A percentile compares a stretch with the other conserved stretches of the same genome.
Conservation (phyloP, 1,140 invertebrate genomes). For the Papilio machaon region DNA sequence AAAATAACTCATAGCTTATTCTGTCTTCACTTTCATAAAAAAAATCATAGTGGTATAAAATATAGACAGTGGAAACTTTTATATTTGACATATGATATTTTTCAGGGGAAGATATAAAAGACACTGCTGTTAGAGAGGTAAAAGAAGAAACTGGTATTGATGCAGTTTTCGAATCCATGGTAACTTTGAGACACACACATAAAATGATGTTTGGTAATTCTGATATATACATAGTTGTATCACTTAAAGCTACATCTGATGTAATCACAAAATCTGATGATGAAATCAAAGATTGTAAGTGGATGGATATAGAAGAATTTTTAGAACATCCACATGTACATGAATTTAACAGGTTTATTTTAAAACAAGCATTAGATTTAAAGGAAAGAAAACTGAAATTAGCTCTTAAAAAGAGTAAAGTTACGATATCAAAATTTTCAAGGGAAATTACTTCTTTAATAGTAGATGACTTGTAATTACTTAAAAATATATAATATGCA, state of each 20-base stretch:
- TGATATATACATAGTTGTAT: slow-evolving; percentile 92
- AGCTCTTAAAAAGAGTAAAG: slow-evolving; percentile 59
- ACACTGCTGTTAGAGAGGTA: slow-evolving; percentile 92
- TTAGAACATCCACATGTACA: slow-evolving; percentile 87
- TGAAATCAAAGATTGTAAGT: slow-evolving; percentile 90
- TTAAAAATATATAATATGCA: background rate
- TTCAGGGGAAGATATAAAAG: slow-evolving; percentile 90
- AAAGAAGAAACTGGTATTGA: slow-evolving; percentile 94
- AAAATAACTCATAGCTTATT: too few relatives aligned
- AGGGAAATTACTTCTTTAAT: slow-evolving; percentile 64
- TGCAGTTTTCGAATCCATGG: slow-evolving; percentile 88
- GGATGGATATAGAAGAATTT: slow-evolving; percentile 93
- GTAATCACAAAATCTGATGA: slow-evolving; percentile 87
- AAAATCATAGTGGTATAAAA: too few relatives aligned
- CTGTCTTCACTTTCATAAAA: too few relatives aligned
- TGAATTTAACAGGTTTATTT: slow-evolving; percentile 87
- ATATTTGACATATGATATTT: slow-evolving; percentile 38
- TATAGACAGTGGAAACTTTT: background rate
- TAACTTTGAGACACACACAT: slow-evolving; percentile 90
- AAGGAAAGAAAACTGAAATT: slow-evolving; percentile 84
- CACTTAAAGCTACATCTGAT: slow-evolving; percentile 85
- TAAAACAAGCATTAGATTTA: slow-evolving; percentile 86
- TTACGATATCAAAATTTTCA: slow-evolving; percentile 53
- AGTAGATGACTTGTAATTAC: slow-evolving; percentile 54
- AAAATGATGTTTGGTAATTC: slow-evolving; percentile 88